A percentile compares a stretch with the other conserved stretches of the same genome.
Conservation (phyloP, 2,888 invertebrate species). For the Pollenia griseotomentosa region DNA sequence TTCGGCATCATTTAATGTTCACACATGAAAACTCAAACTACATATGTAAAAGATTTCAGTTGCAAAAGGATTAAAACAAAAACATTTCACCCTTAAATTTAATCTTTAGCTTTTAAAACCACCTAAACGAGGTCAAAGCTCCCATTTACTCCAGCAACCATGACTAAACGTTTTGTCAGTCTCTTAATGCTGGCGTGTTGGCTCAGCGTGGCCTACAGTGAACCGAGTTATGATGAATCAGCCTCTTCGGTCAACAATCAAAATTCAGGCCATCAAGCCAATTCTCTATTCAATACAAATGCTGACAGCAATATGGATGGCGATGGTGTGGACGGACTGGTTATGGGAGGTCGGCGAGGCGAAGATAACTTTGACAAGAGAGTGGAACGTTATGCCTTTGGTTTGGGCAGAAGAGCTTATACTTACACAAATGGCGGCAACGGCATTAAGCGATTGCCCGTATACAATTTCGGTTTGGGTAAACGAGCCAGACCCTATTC, state of each 20-base stretch:
- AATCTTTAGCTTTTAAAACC: not conserved
- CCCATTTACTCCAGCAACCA: not conserved
- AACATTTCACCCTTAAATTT: not conserved
- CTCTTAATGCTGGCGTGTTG: constrained; percentile 78
- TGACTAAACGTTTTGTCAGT: constrained; percentile 63
- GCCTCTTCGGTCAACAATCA: not conserved
- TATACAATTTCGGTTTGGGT: constrained; percentile 84
- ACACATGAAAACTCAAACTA: not conserved
- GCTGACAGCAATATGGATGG: constrained; percentile 72
- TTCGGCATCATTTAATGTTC: constrained; percentile 55
- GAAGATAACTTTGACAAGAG: constrained; percentile 85
- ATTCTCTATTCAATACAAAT: constrained; percentile 71
- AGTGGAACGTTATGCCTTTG: constrained; percentile 88
- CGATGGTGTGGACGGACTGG: constrained; percentile 64
- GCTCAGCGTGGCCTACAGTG: constrained; percentile 78
- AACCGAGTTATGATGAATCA: constrained; percentile 77
- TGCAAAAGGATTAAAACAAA: not conserved
- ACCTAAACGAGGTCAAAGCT: not conserved
- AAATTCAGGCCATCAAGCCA: constrained; percentile 70
- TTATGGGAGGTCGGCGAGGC: constrained; percentile 1
- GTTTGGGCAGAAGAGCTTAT: constrained; percentile 88
- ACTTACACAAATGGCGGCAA: constrained; percentile 82
- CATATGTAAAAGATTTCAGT: constrained; percentile 23
- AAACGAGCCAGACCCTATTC: constrained; percentile 83
- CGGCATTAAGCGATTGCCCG: constrained; percentile 83